A percentile compares a stretch with the other conserved stretches of the same genome.
Evolutionary conservation across 1,140 invertebrate genomes (phyloP).

Genomic region (Acyrthosiphon pisum): DNA sequence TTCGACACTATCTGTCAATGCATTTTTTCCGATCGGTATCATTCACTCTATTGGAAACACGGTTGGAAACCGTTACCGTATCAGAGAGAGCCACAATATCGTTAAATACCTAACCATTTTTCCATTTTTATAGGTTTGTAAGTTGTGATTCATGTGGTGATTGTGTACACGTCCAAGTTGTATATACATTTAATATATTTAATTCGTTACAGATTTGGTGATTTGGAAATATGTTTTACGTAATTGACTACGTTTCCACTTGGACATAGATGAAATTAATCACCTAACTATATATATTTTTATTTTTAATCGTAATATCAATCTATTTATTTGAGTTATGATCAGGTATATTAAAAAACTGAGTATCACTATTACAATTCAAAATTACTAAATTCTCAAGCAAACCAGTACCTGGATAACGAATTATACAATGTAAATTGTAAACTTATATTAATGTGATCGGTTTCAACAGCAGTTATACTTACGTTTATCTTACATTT

Average conservation of each 20-base stretch:
- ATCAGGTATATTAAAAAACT: background rate
- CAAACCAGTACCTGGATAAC: background rate
- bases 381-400: background rate
- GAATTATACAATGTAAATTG: no score
- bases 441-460: background rate
- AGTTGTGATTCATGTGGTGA: background rate
- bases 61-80: background rate
- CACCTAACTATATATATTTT: background rate
- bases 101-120: background rate
- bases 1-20: background rate
- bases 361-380: background rate
- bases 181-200: background rate
- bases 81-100: background rate
- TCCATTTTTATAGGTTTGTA: background rate
- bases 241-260: background rate
- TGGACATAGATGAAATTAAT: background rate
- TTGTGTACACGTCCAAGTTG: background rate
- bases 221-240: background rate
- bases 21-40: background rate
- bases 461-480: background rate
- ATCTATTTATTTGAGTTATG: background rate
- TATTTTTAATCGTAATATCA: background rate
- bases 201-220: background rate
- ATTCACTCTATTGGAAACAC: background rate
- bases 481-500: background rate